Base-by-base conservation (phyloP, 2,888 invertebrate species). In the Phania funesta region DNA sequence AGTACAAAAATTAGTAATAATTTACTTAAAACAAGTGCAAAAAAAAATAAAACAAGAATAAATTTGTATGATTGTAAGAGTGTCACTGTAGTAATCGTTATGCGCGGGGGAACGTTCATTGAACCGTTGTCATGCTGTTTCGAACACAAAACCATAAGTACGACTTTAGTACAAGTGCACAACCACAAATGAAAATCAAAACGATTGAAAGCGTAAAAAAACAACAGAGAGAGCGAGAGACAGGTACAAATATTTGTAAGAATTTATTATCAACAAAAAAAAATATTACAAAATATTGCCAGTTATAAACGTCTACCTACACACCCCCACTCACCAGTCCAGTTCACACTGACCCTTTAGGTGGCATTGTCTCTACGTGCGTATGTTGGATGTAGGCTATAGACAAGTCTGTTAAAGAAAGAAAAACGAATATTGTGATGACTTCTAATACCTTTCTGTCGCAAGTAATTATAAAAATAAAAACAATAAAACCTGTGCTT, bases 81-180 rank as follows among this genome's bases (percentile, higher is more conserved):
- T 38, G 26, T 24, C 32, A 32, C 32, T 38, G 38, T 20, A 38
- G 50, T 44, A 29, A 52, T 44, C 20, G 32, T 32, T 44, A 52
- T 68, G 68, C 13, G n/a, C n/a, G n/a, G n/a, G n/a, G n/a, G n/a
- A n/a, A 29, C 80, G 80, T 76, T 80, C 80, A 71, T 76, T 80
- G 80, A 80, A 80, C 80, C 24, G 54, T 65, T 80, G 60, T 76
- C 76, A 62, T 76, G 76, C 65, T 76, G 58, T 67, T 76, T 71
- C 41, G 64, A 65, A 80, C 74, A 56, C 46, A 35, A n/a, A n/a
- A n/a, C n/a, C 62, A 65, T 50, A 70, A 71, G 60, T 54, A 29
- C 18, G 65, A 54, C 58, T 65, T 65, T 54, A 65, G 44, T 52
- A 62, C 38, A 6, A 52, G 29, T 62, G 24, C 48, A 52, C 29